Evolutionary conservation across 2,113 vertebrate genomes (phyloP), one percentile per base, ranked within the genome.

Genomic region (Cygnus atratus): DNA sequence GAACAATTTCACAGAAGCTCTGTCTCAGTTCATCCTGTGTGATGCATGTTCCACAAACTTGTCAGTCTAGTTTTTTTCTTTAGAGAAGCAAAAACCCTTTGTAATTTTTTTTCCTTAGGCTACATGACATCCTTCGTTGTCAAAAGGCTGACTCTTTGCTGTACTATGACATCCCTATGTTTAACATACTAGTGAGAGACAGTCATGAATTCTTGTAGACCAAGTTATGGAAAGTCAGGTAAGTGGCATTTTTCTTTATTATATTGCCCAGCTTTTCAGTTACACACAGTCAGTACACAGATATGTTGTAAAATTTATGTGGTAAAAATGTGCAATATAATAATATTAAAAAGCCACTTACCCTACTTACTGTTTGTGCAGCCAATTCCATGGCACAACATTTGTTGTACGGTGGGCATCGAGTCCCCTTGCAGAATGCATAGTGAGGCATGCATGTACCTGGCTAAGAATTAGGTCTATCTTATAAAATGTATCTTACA

Each of bases 191-290:
- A 93, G 77, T 76, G 82, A 91, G 84, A 58, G 29, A 54, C 76
- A 79, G 76, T 33, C 37, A 37, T 93, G 95, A 93, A 79, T 91
- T 93, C 81, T 93, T 91, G 28, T 94, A 89, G 78, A 79, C 48
- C 31, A 83, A 66, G 4, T 92, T 91, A 85, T 24, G 71, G 33
- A 10, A 83, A 79, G 93, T 87, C 84, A 94, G 84, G 91, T 91
- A 94, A 94, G 94, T 94, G 94, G 91, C 87, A 55, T 92, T 95
- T 94, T 94, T 93, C 57, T 84, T 89, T 90, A 91, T 95, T 95
- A 85, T 90, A 95, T 94, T 94, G 87, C 87, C 79, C 87, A 95
- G 37, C n/a, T 92, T 92, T 70, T 22, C 68, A 48, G 7, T 89
- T 72, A 15, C 6, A 17, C 63, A 33, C 16, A 20, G 6, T 25